phyloP scores from a whole-genome alignment of 92 coral and sea anemone genomes.

The Umimayanthus chanpuru region DNA sequence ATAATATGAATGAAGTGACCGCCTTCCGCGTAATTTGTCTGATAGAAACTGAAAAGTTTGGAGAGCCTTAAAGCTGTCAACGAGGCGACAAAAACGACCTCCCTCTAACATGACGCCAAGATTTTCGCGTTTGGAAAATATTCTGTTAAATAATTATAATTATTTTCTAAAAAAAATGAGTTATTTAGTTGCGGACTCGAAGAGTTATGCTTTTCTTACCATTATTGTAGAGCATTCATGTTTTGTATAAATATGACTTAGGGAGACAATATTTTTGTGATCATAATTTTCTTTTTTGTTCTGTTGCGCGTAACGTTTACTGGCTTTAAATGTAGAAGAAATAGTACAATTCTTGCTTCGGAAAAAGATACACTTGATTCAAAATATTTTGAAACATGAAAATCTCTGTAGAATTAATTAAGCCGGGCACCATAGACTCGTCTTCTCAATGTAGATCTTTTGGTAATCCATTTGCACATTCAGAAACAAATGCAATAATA shows the following conservation, averaged over 20 bases:
- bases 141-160: background rate
- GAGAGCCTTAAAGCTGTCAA: conserved; percentile 29
- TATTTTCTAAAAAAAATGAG: background rate
- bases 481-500: conserved; percentile 24
- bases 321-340: background rate
- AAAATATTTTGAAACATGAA: conserved; percentile 8
- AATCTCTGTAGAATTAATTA: conserved; percentile 13
- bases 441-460: background rate
- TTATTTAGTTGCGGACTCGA: background rate
- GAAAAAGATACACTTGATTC: conserved; percentile 41
- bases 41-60: background rate
- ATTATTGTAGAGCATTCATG: conserved; percentile 5
- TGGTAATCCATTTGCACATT: conserved; percentile 7
- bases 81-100: conserved; percentile 1
- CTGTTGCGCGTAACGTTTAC: background rate
- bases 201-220: background rate
- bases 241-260: conserved; percentile 11
- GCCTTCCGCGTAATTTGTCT: conserved; percentile 24
- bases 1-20: conserved; percentile 58
- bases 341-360: background rate
- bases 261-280: conserved; percentile 29
- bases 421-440: conserved; percentile 7
- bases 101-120: conserved; percentile 5
- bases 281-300: background rate
- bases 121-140: background rate